phyloP scores from a whole-genome alignment of 2,888 invertebrate genomes.

The Dynastes grantii region DNA sequence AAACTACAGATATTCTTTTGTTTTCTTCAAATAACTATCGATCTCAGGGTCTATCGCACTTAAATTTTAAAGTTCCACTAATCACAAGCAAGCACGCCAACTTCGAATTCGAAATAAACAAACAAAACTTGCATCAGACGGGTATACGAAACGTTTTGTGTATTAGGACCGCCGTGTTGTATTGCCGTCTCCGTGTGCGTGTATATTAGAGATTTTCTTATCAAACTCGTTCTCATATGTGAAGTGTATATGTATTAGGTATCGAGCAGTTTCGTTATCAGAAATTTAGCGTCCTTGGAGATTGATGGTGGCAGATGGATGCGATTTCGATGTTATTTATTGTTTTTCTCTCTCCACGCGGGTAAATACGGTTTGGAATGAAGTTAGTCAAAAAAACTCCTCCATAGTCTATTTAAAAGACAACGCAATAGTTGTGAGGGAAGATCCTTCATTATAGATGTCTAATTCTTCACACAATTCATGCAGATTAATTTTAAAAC shows the following conservation, averaged over 20 bases:
- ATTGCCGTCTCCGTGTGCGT: no score
- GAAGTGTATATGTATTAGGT: slow-evolving; percentile 10
- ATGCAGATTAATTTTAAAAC: no score
- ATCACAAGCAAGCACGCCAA: slow-evolving; percentile 50
- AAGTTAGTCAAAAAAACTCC: neutral
- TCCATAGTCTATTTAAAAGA: neutral
- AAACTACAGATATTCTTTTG: neutral
- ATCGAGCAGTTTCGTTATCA: slow-evolving; percentile 13
- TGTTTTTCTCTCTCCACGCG: neutral
- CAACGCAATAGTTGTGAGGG: no score
- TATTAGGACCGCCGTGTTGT: no score
- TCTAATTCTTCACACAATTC: no score
- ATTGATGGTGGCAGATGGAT: slow-evolving; percentile 13
- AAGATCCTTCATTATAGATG: no score
- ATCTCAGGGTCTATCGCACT: neutral
- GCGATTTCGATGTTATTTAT: slow-evolving; percentile 8
- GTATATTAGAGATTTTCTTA: no score
- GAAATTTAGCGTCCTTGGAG: slow-evolving; percentile 16
- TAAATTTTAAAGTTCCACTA: neutral
- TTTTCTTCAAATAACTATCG: neutral
- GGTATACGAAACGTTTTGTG: neutral
- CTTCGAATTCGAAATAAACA: neutral
- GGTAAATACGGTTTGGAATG: neutral
- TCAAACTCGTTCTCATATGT: neutral
- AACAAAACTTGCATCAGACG: neutral